Percentiles rank a stretch among this genome's conserved stretches.
phyloP scores from a whole-genome alignment of 2,888 invertebrate genomes.

The Melipona beecheii region DNA sequence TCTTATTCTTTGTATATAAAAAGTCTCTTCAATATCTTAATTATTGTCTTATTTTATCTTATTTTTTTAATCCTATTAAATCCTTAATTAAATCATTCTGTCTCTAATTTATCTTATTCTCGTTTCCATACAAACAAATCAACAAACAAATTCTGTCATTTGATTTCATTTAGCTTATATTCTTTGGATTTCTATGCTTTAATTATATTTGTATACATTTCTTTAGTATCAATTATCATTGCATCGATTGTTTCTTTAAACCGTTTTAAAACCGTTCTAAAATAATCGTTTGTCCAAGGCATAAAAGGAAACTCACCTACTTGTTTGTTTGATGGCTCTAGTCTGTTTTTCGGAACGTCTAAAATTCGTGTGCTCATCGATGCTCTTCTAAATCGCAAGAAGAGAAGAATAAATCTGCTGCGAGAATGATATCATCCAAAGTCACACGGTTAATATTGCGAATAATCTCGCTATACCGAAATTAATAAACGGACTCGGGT shows the following conservation, averaged over 20 bases:
- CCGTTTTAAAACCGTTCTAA: background rate
- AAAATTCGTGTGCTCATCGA: conserved; percentile 3
- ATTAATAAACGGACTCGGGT: background rate
- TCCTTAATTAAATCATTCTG: background rate
- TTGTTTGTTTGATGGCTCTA: background rate
- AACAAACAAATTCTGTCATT: no score
- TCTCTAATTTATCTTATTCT: no score
- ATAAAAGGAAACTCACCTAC: conserved; percentile 18
- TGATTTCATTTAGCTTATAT: no score
- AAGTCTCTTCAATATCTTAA: background rate
- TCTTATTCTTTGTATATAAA: background rate
- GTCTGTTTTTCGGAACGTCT: conserved; percentile 19
- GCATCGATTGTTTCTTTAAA: background rate
- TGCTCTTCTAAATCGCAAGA: background rate
- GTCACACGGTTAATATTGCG: no score
- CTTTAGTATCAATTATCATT: no score
- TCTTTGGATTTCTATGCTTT: no score
- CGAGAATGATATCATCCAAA: no score
- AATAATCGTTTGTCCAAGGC: background rate
- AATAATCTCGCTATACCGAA: background rate
- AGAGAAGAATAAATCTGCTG: background rate
- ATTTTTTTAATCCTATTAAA: background rate
- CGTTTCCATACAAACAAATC: no score
- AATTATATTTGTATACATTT: no score
- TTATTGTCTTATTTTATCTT: background rate